phyloP scores from a whole-genome alignment of 92 coral and sea anemone species.

The Hydrozoanthus gracilis region DNA sequence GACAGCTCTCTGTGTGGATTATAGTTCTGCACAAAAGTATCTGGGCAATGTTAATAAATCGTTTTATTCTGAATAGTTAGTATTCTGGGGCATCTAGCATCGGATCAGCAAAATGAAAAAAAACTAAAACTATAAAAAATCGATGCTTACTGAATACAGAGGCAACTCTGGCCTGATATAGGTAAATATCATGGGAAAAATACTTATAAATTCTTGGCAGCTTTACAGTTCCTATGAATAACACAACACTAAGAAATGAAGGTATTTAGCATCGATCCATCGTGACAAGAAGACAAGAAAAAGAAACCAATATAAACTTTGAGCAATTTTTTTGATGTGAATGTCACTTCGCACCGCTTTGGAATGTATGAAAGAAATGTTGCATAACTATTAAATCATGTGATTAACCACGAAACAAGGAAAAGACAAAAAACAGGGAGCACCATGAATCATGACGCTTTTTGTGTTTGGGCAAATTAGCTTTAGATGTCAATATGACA shows the following conservation, averaged over 20 bases:
- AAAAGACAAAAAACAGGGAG: no score
- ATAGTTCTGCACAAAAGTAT: not conserved
- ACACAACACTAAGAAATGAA: constrained; percentile 10
- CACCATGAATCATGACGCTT: no score
- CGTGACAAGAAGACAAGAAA: no score
- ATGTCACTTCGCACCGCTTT: no score
- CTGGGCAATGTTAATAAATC: not conserved
- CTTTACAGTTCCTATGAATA: constrained; percentile 16
- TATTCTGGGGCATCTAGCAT: not conserved
- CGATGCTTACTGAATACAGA: constrained; percentile 19
- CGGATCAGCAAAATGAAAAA: constrained; percentile 29
- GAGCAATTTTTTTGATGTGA: no score
- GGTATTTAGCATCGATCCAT: no score
- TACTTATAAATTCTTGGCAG: constrained; percentile 20
- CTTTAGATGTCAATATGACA: no score
- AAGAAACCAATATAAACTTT: no score
- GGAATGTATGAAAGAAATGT: no score
- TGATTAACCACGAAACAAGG: no score
- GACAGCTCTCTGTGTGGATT: constrained; percentile 3
- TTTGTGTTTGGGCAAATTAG: no score
- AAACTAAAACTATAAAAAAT: not conserved
- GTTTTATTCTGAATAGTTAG: not conserved
- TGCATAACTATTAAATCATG: no score
- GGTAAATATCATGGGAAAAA: constrained; percentile 6
- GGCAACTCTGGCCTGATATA: constrained; percentile 22